Base-by-base conservation (phyloP, 2,888 invertebrate genomes). In the Andrena haemorrhoa region DNA sequence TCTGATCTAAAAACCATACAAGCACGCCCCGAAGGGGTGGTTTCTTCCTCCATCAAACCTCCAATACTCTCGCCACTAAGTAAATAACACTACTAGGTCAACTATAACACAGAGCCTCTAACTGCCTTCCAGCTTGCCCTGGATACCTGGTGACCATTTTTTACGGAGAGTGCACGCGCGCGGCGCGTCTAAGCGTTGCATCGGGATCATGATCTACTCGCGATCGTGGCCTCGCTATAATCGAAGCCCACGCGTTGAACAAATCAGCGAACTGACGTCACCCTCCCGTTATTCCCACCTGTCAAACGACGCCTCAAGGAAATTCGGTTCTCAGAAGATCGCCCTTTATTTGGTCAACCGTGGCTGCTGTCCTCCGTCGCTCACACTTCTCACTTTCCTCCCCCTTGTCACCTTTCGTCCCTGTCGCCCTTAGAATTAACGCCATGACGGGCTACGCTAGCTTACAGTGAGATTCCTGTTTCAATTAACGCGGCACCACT, bases 271-370 rank as follows among this genome's bases (percentile, higher is more conserved):
- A 61, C 81, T 92, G 92, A 93, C 90, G 90, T 93, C 92, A 93
- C 84, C 89, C 63, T 88, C 82, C 90, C 88, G 90, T 92, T 91
- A 90, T 89, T 88, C 88, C 78, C 86, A 89, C 89, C 89, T 89
- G 89, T 89, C 88, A 85, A 86, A 83, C 84, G 73, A 75, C 72
- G 82, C 66, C 69, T 68, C 64, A 64, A 83, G 83, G 61, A 83
- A 85, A 89, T 88, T 84, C 66, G 23, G 68, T 63, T 71, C 80
- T 84, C 77, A 69, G 56, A 61, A 82, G 51, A 80, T 86, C 82
- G 81, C 68, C 66, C 85, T 88, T 88, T 88, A 88, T 88, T 84
- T 85, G 85, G 83, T 63, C 49, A 74, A 58, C 23, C 26, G 10
- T 33, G 16, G 23, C 12, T 16, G 63, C 47, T 8, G 26, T 29